Conservation (phyloP, 2,113 vertebrate species). For the Grammomys dolichurus region DNA sequence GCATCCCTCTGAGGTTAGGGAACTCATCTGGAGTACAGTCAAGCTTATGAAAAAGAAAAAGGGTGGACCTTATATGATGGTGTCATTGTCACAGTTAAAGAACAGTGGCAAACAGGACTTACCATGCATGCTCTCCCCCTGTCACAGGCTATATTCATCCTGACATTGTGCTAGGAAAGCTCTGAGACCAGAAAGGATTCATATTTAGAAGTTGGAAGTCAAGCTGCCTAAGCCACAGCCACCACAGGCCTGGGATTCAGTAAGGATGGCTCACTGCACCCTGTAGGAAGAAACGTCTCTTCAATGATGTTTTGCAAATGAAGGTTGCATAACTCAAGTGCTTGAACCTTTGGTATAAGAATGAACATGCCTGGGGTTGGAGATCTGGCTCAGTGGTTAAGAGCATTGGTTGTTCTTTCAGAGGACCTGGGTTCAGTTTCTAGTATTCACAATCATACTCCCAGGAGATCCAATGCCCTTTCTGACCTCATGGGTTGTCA, state of each 20-base stretch:
- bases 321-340: not conserved
- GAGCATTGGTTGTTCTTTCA: not conserved
- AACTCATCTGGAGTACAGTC: not conserved
- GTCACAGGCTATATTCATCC: not conserved
- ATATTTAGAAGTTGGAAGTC: not conserved
- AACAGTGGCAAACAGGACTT: not conserved
- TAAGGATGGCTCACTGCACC: not conserved
- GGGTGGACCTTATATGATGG: not conserved
- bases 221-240: not conserved
- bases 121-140: not conserved
- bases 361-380: not conserved
- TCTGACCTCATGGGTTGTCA: not conserved
- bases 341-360: not conserved
- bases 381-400: not conserved
- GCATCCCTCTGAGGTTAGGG: not conserved
- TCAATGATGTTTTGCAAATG: not conserved
- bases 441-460: not conserved
- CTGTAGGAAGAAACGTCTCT: not conserved
- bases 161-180: not conserved
- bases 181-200: not conserved
- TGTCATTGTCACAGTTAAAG: not conserved
- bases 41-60: not conserved
- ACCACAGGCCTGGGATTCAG: not conserved
- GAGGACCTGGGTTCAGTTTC: not conserved
- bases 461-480: not conserved